phyloP scores from a whole-genome alignment of 2,113 vertebrate genomes.

The Acanthochromis polyacanthus region DNA sequence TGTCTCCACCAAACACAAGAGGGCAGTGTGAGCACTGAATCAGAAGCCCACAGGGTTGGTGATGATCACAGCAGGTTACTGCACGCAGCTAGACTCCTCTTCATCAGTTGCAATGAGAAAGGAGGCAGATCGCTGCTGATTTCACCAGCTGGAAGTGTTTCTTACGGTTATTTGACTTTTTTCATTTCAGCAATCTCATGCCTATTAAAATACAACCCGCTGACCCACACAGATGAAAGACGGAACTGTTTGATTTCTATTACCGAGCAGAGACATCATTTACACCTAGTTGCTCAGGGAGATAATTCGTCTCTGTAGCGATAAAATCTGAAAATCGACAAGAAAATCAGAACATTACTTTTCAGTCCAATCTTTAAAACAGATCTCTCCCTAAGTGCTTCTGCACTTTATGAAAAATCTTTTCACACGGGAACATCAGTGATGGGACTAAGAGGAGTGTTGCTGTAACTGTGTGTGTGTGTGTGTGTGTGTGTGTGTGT shows the following conservation, averaged over 20 bases:
- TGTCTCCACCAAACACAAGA: constrained; percentile 44
- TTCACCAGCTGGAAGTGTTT: constrained; percentile 12
- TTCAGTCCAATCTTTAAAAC: not conserved
- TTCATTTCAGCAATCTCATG: not conserved
- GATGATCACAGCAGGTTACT: not conserved
- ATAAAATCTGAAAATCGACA: not conserved
- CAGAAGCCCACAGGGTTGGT: not conserved
- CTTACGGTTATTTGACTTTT: not conserved
- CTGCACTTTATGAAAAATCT: too few species aligned
- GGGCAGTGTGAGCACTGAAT: constrained; percentile 49
- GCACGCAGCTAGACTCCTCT: not conserved
- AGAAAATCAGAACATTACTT: not conserved
- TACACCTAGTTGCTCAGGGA: not conserved
- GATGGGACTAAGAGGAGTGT: too few species aligned
- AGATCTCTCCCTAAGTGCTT: too few species aligned
- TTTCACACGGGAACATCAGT: too few species aligned
- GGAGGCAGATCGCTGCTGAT: not conserved
- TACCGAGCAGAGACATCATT: not conserved
- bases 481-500: too few species aligned
- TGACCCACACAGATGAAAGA: constrained; percentile 11
- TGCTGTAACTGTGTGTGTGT: too few species aligned
- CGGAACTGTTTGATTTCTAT: not conserved
- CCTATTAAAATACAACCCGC: constrained; percentile 6
- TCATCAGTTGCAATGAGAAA: constrained; percentile 20
- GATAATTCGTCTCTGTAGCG: not conserved